A percentile compares a stretch with the other conserved stretches of the same genome.
Evolutionary conservation across 2,113 vertebrate genomes (phyloP).

Genomic region (Morone saxatilis): DNA sequence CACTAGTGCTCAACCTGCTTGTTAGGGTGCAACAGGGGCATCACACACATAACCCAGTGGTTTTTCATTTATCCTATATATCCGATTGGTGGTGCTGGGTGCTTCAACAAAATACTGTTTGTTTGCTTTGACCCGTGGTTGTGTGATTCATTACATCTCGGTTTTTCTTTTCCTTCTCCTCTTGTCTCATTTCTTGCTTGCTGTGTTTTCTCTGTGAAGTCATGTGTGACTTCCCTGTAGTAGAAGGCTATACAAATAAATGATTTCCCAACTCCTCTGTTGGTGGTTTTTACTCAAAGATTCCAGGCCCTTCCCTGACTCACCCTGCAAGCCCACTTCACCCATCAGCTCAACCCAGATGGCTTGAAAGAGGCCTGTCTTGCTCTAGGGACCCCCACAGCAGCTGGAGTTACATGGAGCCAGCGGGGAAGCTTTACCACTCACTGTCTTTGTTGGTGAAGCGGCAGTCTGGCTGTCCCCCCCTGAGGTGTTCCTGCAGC

Average conservation of each 20-base stretch:
- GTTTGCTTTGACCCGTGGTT: conserved; percentile 28
- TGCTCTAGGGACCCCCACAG: conserved; percentile 26
- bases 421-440: conserved; percentile 37
- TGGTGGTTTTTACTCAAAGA: conserved; percentile 48
- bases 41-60: background rate
- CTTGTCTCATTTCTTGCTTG: background rate
- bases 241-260: conserved; percentile 2
- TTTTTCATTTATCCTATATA: background rate
- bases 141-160: background rate
- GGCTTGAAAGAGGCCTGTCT: conserved; percentile 45
- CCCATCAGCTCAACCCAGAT: conserved; percentile 32
- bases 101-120: background rate
- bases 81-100: background rate
- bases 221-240: background rate
- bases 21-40: background rate
- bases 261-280: background rate
- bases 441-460: conserved; percentile 43
- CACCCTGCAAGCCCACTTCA: conserved; percentile 9
- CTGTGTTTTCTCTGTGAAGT: conserved; percentile 17
- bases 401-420: conserved; percentile 36
- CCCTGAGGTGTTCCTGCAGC: conserved; percentile 19
- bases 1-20: background rate
- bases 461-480: conserved; percentile 27
- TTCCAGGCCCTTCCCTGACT: conserved; percentile 15
- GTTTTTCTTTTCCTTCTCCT: background rate